phyloP scores from a whole-genome alignment of 1,140 invertebrate species.

The Cherax destructor region DNA sequence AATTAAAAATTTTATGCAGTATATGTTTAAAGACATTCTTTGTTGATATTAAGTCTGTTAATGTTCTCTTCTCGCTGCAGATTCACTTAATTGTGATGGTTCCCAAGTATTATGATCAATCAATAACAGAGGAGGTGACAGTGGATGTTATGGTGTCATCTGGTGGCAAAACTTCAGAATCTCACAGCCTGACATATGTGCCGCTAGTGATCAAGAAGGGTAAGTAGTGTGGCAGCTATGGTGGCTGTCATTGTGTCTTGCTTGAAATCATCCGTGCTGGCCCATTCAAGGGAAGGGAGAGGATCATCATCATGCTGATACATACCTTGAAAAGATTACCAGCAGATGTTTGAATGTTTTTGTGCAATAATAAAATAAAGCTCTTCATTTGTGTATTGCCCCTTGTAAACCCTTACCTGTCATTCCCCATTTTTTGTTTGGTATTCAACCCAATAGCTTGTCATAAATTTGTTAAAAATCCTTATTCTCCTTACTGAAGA shows the following conservation, averaged over 20 bases:
- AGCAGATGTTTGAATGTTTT: conserved; percentile 43
- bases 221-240: conserved; percentile 35
- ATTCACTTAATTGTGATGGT: conserved; percentile 95
- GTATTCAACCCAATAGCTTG: conserved; percentile 36
- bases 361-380: conserved; percentile 24
- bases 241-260: conserved; percentile 19
- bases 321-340: conserved; percentile 37
- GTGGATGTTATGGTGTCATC: conserved; percentile 87
- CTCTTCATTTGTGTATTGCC: conserved; percentile 37
- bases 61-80: conserved; percentile 78
- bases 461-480: conserved; percentile 50
- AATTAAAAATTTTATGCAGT: too few relatives aligned
- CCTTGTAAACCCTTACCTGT: conserved; percentile 14
- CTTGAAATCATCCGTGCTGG: conserved; percentile 65
- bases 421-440: conserved; percentile 28
- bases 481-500: conserved; percentile 59
- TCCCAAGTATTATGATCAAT: conserved; percentile 84
- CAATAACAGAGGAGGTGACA: conserved; percentile 81
- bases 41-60: conserved; percentile 79
- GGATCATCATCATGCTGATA: conserved; percentile 54
- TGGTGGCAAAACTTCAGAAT: conserved; percentile 91
- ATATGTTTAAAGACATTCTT: too few relatives aligned
- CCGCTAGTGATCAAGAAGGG: conserved; percentile 51
- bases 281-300: conserved; percentile 69
- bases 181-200: conserved; percentile 87